These are phyloP conservation scores for Vanacampus margaritifer DNA, from an alignment of 2,113 vertebrate genomes.

Conservation along the genomic window DNA sequence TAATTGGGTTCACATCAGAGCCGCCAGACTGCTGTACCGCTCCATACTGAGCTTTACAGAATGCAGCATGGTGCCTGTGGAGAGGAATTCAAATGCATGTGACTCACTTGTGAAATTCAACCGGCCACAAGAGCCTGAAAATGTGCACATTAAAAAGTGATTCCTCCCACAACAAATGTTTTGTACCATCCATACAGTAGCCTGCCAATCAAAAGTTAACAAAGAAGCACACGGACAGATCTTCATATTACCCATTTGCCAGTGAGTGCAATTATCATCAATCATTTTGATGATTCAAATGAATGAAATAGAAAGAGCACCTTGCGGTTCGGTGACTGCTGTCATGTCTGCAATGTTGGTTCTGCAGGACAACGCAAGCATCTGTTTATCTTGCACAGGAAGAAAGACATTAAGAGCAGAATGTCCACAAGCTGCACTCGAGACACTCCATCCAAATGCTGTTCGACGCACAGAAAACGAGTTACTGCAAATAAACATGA, in stretches of 20 bases:
- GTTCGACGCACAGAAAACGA: constrained; percentile 12
- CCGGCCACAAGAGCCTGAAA: constrained; percentile 17
- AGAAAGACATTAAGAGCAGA: constrained; percentile 62
- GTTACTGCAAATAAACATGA: constrained; percentile 34
- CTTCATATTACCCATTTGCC: too few relatives aligned
- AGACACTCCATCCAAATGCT: constrained; percentile 33
- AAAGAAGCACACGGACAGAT: too few relatives aligned
- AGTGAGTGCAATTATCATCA: too few relatives aligned
- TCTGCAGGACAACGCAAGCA: too few relatives aligned
- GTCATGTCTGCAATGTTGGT: too few relatives aligned
- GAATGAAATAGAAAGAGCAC: background rate
- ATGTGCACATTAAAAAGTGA: constrained; percentile 52
- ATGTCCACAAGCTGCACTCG: constrained; percentile 36
- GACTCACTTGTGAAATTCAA: constrained; percentile 32
- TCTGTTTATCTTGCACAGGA: constrained; percentile 49
- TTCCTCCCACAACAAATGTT: constrained; percentile 39
- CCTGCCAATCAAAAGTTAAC: too few relatives aligned
- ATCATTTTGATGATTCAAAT: too few relatives aligned
- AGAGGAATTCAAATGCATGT: constrained; percentile 22
- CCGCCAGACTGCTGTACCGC: background rate
- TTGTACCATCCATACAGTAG: background rate
- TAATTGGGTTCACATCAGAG: constrained; percentile 25
- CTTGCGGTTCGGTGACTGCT: constrained; percentile 20
- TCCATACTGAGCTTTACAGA: constrained; percentile 17
- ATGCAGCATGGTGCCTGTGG: constrained; percentile 16